Evolutionary conservation across 23 tunicate genomes (phyloP).

Genomic region (Halocynthia roretzi): DNA sequence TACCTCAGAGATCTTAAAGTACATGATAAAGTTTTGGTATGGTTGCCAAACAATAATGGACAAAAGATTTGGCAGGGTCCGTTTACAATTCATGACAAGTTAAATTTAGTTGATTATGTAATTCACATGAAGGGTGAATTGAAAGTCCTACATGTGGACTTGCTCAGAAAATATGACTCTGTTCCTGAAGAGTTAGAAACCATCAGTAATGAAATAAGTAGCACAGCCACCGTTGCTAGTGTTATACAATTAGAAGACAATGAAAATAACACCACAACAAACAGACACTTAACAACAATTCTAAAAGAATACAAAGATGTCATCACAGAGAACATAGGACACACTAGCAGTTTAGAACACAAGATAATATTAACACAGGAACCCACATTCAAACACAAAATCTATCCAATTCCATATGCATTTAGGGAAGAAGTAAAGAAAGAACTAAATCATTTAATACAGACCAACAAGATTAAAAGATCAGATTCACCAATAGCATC

Average conservation of each 20-base stretch:
- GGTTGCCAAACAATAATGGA: slow-evolving; percentile 27
- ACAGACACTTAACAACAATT: neutral
- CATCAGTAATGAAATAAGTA: neutral
- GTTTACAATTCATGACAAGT: slow-evolving; percentile 1
- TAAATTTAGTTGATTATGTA: neutral
- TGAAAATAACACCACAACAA: neutral
- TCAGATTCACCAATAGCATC: slow-evolving; percentile 9
- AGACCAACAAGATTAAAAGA: neutral
- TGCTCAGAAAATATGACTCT: slow-evolving; percentile 7
- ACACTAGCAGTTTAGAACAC: neutral
- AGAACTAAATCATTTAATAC: neutral
- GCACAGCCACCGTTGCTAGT: neutral
- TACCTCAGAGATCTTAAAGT: neutral
- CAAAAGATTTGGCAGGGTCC: slow-evolving; percentile 27
- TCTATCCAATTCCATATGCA: slow-evolving; percentile 7
- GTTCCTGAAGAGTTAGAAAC: neutral
- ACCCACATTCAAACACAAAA: slow-evolving; percentile 9
- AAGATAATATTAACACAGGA: slow-evolving; percentile 4
- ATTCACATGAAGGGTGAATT: neutral
- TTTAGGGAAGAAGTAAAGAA: slow-evolving; percentile 4
- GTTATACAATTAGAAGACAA: neutral
- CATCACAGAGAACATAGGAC: slow-evolving; percentile 19
- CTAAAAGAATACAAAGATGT: neutral
- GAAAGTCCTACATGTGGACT: slow-evolving; percentile 3
- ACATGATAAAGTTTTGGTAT: neutral